Conservation (phyloP, 2,888 invertebrate genomes). For the Drosophila prostipennis region DNA sequence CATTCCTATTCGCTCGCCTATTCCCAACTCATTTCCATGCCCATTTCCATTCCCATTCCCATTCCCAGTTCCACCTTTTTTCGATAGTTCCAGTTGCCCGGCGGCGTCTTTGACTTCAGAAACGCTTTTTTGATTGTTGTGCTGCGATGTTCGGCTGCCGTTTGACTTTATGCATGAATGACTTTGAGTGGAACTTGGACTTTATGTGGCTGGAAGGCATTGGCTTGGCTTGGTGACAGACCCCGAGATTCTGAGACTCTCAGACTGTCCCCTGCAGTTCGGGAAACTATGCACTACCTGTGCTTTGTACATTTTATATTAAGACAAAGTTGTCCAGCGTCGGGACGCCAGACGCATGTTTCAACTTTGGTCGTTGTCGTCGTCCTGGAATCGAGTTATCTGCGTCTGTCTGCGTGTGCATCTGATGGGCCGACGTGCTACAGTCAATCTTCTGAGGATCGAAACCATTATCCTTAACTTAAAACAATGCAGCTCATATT, state of each 20-base stretch:
- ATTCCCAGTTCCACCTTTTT: constrained; percentile 15
- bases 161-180: constrained; percentile 74
- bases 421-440: constrained; percentile 13
- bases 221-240: constrained; percentile 1
- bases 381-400: constrained; percentile 60
- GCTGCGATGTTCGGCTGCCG: constrained; percentile 51
- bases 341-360: constrained; percentile 51
- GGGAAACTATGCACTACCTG: constrained; percentile 57
- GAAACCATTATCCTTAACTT: not conserved
- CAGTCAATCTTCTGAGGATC: not conserved
- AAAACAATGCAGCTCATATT: not conserved
- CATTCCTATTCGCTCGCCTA: constrained; percentile 18
- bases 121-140: constrained; percentile 76
- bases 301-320: constrained; percentile 77
- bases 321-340: constrained; percentile 49
- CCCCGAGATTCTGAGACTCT: not conserved
- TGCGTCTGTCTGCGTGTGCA: constrained; percentile 38
- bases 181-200: constrained; percentile 69
- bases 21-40: constrained; percentile 39
- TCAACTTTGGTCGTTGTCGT: constrained; percentile 43
- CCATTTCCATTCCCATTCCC: constrained; percentile 26
- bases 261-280: constrained; percentile 11
- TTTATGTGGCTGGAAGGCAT: constrained; percentile 37
- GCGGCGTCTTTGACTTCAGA: constrained; percentile 70
- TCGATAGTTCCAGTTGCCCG: constrained; percentile 48